Base-by-base conservation (phyloP, 2,888 invertebrate species). In the Aleiodes leptofemur region DNA sequence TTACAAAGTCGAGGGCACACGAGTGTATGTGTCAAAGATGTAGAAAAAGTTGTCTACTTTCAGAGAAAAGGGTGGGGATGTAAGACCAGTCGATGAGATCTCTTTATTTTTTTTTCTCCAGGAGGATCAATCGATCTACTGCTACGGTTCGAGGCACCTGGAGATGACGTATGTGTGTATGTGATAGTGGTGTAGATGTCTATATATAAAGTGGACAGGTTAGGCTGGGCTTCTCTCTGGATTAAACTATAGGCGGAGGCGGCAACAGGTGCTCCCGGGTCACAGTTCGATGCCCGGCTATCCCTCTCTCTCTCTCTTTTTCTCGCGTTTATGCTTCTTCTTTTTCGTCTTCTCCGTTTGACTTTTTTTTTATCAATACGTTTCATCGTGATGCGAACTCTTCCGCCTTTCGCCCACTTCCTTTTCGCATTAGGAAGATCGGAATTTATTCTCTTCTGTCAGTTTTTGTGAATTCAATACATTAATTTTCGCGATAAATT, bases 201-300 rank as follows among this genome's bases (percentile, higher is more conserved):
- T 64, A 48, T 64, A 38, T 64, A 64, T 64, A 48, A 34, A 64
- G 51, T 50, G 56, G 69, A 73, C 76, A 77, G 81, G 80, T 80
- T 76, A 61, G 76, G 73, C 76, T 75, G 72, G 79, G 74, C 43
- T 23, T 29, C 51, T 55, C 55, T 69, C 56, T 79, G 79, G 75
- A 82, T 83, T 80, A 83, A 83, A 82, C 82, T 80, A 78, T 79
- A 72, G 43, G 80, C 80, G 84, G 83, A 83, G 85, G 83, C 83
- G 83, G 86, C 86, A 86, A 86, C 86, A 86, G 86, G 86, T 86
- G 86, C 86, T 84, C 80, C 74, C 76, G 83, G 84, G 86, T 86
- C 86, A 86, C 82, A 86, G 86, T 86, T 86, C 86, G 86, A 84
- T 86, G 86, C 84, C 86, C 86, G 84, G 72, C 76, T 80, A 75